phyloP scores from a whole-genome alignment of 2,888 invertebrate species.

The Prosopocoilus inquinatus region DNA sequence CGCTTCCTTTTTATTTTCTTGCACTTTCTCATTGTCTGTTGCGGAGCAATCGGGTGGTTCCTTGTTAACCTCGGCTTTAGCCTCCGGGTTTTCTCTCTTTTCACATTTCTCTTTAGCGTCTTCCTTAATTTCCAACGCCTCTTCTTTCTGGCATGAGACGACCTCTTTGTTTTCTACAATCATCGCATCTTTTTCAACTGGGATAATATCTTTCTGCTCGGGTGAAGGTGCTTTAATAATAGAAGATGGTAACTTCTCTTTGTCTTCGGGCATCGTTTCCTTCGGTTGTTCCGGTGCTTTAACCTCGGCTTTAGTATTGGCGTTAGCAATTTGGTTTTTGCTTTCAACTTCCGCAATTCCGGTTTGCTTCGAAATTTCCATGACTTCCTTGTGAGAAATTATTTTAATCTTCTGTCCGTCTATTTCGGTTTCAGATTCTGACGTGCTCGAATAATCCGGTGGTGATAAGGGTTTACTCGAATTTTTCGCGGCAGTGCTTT shows the following conservation, averaged over 20 bases:
- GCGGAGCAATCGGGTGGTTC: not conserved
- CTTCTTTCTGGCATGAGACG: not conserved
- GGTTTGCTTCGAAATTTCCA: conserved; percentile 34
- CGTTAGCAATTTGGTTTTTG: conserved; percentile 6
- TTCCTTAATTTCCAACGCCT: not conserved
- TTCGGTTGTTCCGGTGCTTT: not conserved
- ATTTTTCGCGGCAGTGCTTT: conserved; percentile 52
- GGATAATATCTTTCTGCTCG: not conserved
- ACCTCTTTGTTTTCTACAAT: not conserved
- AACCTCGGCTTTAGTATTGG: not conserved
- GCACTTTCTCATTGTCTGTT: not conserved
- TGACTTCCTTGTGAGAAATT: conserved; percentile 47
- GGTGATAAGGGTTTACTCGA: conserved; percentile 53
- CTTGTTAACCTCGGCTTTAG: not conserved
- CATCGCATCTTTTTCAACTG: not conserved
- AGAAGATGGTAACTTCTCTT: too few relatives aligned
- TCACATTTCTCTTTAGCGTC: not conserved
- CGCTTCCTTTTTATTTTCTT: not conserved
- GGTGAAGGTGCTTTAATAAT: not conserved
- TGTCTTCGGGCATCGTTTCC: not conserved
- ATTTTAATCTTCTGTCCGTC: conserved; percentile 51
- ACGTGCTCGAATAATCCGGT: conserved; percentile 41
- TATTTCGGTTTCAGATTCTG: conserved; percentile 51
- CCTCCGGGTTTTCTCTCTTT: not conserved
- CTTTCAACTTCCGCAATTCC: conserved; percentile 16